These are phyloP conservation scores for Heptranchias perlo DNA, from an alignment of 2,113 vertebrate genomes.

Conservation along the genomic window DNA sequence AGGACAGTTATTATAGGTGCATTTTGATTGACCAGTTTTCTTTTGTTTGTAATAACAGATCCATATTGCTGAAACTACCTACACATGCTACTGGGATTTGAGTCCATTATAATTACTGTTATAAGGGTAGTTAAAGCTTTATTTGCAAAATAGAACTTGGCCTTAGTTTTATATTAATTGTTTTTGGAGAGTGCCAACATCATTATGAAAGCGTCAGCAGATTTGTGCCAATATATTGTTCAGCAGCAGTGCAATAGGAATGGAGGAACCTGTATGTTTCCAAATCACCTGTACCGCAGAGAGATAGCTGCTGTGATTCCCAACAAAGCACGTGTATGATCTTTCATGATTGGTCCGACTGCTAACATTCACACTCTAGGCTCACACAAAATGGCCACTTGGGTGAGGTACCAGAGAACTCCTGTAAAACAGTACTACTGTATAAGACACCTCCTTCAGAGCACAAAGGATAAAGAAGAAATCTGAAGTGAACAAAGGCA, in stretches of 20 bases:
- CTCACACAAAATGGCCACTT: not conserved
- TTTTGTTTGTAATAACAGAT: not conserved
- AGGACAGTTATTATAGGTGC: not conserved
- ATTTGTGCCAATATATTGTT: not conserved
- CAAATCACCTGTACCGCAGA: not conserved
- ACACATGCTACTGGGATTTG: not conserved
- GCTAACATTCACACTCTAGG: not conserved
- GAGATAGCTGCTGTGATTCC: not conserved
- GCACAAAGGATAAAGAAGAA: not conserved
- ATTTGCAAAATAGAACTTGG: not conserved
- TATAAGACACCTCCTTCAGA: not conserved
- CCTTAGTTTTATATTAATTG: not conserved
- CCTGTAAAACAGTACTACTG: not conserved
- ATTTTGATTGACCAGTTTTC: not conserved
- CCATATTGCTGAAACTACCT: not conserved
- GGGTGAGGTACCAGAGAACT: not conserved
- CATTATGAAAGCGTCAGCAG: not conserved
- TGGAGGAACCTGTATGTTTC: not conserved
- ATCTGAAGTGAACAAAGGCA: not conserved
- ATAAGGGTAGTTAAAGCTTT: not conserved
- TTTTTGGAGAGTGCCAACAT: not conserved
- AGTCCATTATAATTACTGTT: not conserved
- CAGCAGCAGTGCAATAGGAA: not conserved
- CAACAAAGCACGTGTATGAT: not conserved
- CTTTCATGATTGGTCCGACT: not conserved